These are phyloP conservation scores for Drosophila kanekoi DNA, from an alignment of 2,888 invertebrate genomes.

Conservation along the genomic window DNA sequence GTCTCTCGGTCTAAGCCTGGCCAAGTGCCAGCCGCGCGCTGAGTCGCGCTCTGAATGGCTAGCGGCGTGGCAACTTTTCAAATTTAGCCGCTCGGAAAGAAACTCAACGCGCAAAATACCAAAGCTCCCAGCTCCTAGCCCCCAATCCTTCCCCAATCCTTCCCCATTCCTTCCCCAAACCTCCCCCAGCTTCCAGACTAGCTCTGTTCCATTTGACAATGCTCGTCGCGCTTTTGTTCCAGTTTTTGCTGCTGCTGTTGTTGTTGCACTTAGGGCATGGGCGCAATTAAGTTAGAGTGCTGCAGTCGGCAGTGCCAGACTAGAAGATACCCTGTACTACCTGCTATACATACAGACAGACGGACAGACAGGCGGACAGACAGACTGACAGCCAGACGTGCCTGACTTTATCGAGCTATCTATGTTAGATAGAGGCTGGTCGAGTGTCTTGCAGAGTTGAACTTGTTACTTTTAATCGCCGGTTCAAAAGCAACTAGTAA, in stretches of 20 bases:
- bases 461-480: background rate
- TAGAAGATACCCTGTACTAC: too few species aligned
- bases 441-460: background rate
- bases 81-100: constrained; percentile 45
- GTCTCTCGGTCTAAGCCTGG: constrained; percentile 9
- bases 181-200: too few species aligned
- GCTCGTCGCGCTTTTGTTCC: constrained; percentile 6
- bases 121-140: too few species aligned
- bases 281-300: too few species aligned
- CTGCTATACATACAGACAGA: too few species aligned
- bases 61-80: constrained; percentile 53
- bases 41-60: constrained; percentile 7
- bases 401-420: too few species aligned
- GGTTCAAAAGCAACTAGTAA: background rate
- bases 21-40: constrained; percentile 40
- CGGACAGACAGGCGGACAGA: too few species aligned
- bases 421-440: background rate
- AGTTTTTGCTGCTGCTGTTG: background rate
- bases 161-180: too few species aligned
- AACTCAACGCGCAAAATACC: background rate
- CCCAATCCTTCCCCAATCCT: too few species aligned
- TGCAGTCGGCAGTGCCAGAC: too few species aligned
- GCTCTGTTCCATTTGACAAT: background rate
- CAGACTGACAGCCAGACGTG: too few species aligned
- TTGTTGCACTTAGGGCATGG: constrained; percentile 4